These are phyloP conservation scores for Ypsolopha sequella DNA, from an alignment of 2,888 invertebrate genomes.

Conservation along the genomic window DNA sequence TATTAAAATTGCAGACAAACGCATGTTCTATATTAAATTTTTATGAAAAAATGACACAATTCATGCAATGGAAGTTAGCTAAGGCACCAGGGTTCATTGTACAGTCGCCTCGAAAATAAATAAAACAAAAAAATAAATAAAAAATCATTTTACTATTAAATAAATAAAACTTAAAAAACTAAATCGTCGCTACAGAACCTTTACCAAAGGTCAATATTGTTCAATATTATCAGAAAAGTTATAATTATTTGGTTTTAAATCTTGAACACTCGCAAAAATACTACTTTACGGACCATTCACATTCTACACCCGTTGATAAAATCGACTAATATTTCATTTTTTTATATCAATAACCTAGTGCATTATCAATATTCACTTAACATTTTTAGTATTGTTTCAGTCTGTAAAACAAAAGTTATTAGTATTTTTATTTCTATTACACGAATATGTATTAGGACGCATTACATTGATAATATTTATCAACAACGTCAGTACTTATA, in stretches of 20 bases:
- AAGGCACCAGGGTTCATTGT: constrained; percentile 37
- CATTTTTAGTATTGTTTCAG: constrained; percentile 21
- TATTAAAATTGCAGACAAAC: background rate
- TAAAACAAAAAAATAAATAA: constrained; percentile 30
- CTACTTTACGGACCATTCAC: background rate
- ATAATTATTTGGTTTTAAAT: constrained; percentile 11
- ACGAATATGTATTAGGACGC: too few species aligned
- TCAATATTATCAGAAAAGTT: background rate
- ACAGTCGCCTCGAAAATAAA: constrained; percentile 15
- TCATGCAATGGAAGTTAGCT: constrained; percentile 36
- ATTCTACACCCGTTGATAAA: constrained; percentile 14
- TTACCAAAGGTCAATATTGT: too few species aligned
- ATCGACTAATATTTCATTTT: constrained; percentile 10
- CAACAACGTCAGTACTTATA: too few species aligned
- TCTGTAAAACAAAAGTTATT: constrained; percentile 29
- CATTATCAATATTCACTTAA: background rate
- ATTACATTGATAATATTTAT: too few species aligned
- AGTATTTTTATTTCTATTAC: too few species aligned
- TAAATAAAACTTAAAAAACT: constrained; percentile 35
- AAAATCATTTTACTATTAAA: constrained; percentile 50
- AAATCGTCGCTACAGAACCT: constrained; percentile 1
- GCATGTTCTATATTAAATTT: background rate
- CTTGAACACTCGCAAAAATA: constrained; percentile 8
- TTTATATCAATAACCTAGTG: constrained; percentile 8
- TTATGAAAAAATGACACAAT: constrained; percentile 6